These are phyloP conservation scores for Leptopilina drosophilae DNA, from an alignment of 2,888 invertebrate genomes.

Conservation along the genomic window DNA sequence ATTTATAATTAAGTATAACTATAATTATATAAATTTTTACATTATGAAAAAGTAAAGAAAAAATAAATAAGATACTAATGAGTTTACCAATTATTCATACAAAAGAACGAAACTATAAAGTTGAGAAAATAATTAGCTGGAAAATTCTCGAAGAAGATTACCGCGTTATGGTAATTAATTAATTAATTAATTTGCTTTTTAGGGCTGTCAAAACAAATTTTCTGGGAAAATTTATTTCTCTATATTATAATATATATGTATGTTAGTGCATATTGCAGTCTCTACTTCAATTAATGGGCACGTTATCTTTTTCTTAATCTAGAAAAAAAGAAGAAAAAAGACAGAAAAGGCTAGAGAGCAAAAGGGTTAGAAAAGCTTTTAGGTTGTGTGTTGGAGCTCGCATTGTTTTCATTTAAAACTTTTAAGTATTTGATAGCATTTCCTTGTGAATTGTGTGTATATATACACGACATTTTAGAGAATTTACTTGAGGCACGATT, in stretches of 20 bases:
- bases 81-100: too few species aligned
- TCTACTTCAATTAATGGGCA: not conserved
- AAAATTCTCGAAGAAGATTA: too few species aligned
- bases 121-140: too few species aligned
- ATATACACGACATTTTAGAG: not conserved
- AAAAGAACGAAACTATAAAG: too few species aligned
- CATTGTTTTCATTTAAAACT: not conserved
- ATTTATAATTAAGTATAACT: too few species aligned
- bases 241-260: not conserved
- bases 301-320: not conserved
- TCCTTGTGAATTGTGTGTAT: constrained; percentile 9
- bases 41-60: too few species aligned
- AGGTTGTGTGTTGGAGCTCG: not conserved
- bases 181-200: not conserved
- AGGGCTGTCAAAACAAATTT: not conserved
- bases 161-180: too few species aligned
- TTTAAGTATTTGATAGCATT: constrained; percentile 15
- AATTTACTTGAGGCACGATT: not conserved
- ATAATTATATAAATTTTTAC: too few species aligned
- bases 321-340: not conserved
- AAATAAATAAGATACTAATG: too few species aligned
- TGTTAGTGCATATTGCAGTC: not conserved
- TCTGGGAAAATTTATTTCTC: not conserved
- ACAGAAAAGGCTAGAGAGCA: not conserved
- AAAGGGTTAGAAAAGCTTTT: constrained; percentile 13